Conservation (phyloP, 2,797 vertebrate genomes). For the Petrocephalus sullivani region DNA sequence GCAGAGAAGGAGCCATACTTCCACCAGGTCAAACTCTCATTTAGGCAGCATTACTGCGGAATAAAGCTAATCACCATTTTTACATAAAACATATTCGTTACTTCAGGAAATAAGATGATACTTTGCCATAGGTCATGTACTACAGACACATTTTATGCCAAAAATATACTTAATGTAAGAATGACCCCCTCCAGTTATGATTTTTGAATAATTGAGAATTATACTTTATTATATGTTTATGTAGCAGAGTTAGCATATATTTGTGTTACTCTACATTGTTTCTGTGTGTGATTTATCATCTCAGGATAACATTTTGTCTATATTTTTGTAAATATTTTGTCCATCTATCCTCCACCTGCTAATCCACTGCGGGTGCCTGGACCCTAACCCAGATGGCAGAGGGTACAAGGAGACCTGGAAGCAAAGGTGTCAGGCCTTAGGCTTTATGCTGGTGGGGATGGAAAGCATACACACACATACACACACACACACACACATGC, state of each 20-base stretch:
- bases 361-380: background rate
- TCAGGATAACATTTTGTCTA: background rate
- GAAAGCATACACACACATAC: background rate
- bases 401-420: background rate
- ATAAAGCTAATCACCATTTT: background rate
- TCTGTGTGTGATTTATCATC: background rate
- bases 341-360: background rate
- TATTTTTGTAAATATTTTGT: background rate
- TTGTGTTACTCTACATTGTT: background rate
- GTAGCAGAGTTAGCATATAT: background rate
- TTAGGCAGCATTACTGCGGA: background rate
- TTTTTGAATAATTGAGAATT: background rate
- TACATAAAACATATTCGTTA: background rate
- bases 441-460: background rate
- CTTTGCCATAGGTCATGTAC: background rate
- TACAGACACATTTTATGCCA: background rate
- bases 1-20: background rate
- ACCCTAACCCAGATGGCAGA: background rate
- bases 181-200: background rate
- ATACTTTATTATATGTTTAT: background rate
- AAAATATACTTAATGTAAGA: background rate
- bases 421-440: background rate
- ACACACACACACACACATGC: background rate
- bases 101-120: background rate
- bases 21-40: background rate